A percentile compares a stretch with the other conserved stretches of the same genome.
phyloP scores from a whole-genome alignment of 2,113 vertebrate genomes.

The Bothrops jararaca region DNA sequence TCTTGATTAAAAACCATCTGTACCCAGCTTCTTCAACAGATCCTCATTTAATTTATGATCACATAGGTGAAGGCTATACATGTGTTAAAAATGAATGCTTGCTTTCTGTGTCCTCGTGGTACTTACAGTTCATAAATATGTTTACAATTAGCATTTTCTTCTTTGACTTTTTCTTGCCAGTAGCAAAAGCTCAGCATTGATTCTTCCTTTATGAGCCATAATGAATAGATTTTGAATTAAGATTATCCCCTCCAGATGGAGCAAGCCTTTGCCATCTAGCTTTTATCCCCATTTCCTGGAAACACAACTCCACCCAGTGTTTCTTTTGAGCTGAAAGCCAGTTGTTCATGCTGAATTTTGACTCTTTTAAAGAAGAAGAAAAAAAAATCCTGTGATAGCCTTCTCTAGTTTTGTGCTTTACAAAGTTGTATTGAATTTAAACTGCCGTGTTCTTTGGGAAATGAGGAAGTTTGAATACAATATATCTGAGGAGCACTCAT shows the following conservation, averaged over 20 bases:
- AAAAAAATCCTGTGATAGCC: rapidly evolving
- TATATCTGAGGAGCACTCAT: neutral
- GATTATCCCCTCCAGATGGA: slow-evolving; percentile 34
- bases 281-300: slow-evolving; percentile 38
- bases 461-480: neutral
- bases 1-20: slow-evolving; percentile 9
- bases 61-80: slow-evolving; percentile 33
- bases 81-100: slow-evolving; percentile 45
- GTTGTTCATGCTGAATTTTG: slow-evolving; percentile 15
- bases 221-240: slow-evolving; percentile 35
- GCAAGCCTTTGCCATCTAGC: slow-evolving; percentile 7
- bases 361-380: slow-evolving; percentile 31
- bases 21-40: slow-evolving; percentile 26
- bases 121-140: slow-evolving; percentile 32
- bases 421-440: neutral
- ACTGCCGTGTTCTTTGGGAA: neutral
- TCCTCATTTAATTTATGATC: slow-evolving; percentile 21
- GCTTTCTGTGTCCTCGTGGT: slow-evolving; percentile 12
- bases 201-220: slow-evolving; percentile 26
- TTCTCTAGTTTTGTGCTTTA: neutral
- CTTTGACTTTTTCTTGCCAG: slow-evolving; percentile 24
- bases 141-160: slow-evolving; percentile 47
- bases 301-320: neutral
- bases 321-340: slow-evolving; percentile 2
- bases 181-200: slow-evolving; percentile 30